Evolutionary conservation across 2,888 invertebrate species (phyloP).

Genomic region (Drosophila borealis): DNA sequence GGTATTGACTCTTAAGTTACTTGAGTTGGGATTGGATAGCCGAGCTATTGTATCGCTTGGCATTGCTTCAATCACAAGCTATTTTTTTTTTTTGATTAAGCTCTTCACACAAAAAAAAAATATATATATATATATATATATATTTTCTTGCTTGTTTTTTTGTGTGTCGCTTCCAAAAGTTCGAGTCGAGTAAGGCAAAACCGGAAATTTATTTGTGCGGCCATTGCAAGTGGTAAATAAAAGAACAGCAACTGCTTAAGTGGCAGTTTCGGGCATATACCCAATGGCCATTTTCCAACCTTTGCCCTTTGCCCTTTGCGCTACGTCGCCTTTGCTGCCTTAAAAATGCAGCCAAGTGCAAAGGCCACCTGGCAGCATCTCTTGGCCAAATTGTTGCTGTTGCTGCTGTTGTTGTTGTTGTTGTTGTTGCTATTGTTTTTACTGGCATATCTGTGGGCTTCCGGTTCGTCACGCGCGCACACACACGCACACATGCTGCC

Average conservation of each 20-base stretch:
- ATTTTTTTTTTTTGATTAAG: not conserved
- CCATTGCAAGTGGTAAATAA: conserved; percentile 50
- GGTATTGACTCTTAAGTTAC: not conserved
- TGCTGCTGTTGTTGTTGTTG: conserved; percentile 24
- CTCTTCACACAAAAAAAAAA: no score
- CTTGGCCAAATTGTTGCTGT: conserved; percentile 42
- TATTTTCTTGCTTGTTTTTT: not conserved
- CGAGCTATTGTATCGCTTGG: no score
- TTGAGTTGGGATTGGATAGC: not conserved
- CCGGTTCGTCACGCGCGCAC: conserved; percentile 74
- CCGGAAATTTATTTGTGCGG: conserved; percentile 52
- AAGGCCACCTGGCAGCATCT: conserved; percentile 68
- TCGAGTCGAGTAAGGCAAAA: conserved; percentile 9
- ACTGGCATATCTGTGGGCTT: conserved; percentile 63
- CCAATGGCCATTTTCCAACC: conserved; percentile 35
- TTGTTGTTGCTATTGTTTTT: conserved; percentile 28
- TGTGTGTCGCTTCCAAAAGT: not conserved
- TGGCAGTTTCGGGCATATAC: conserved; percentile 50
- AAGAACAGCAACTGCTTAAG: conserved; percentile 53
- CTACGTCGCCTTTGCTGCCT: conserved; percentile 9
- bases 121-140: no score
- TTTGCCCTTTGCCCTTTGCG: conserved; percentile 8
- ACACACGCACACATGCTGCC: conserved; percentile 16
- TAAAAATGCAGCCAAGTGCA: conserved; percentile 73
- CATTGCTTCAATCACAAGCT: not conserved